Conservation (phyloP, 1,140 invertebrate genomes). For the Drosophila albomicans region DNA sequence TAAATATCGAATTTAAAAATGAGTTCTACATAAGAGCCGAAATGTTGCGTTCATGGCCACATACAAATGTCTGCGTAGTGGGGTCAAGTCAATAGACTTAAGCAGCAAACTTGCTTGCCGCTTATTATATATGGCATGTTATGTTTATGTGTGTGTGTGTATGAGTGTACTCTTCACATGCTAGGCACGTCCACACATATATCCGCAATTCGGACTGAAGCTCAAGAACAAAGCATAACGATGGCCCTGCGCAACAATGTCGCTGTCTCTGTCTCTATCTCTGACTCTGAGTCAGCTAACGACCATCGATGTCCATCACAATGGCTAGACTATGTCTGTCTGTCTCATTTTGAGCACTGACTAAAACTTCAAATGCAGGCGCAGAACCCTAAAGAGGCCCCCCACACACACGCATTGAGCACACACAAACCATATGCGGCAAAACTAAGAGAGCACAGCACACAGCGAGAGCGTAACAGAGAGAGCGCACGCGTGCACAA, state of each 20-base stretch:
- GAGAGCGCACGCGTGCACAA: neutral
- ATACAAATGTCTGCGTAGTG: neutral
- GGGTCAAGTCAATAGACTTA: conserved; percentile 31
- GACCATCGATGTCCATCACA: conserved; percentile 45
- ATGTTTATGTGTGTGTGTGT: neutral
- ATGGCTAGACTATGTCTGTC: conserved; percentile 32
- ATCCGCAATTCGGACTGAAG: conserved; percentile 67
- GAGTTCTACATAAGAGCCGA: neutral
- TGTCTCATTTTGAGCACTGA: conserved; percentile 16
- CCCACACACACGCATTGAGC: conserved; percentile 18
- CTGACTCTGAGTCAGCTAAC: conserved; percentile 17
- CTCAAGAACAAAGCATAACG: conserved; percentile 65
- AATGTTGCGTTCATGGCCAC: conserved; percentile 7
- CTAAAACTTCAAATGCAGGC: conserved; percentile 23
- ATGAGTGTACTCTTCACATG: conserved; percentile 30
- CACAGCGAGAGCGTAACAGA: neutral
- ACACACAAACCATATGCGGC: conserved; percentile 1
- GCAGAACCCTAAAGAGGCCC: conserved; percentile 27
- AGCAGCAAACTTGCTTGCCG: conserved; percentile 28
- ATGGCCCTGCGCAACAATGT: conserved; percentile 11
- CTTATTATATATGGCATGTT: too few relatives aligned
- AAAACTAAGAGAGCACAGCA: neutral
- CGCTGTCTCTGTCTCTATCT: neutral
- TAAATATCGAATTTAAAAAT: neutral
- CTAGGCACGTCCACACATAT: conserved; percentile 65